These are phyloP conservation scores for Muraenolepis orangiensis DNA, from an alignment of 2,797 vertebrate genomes.

Conservation along the genomic window DNA sequence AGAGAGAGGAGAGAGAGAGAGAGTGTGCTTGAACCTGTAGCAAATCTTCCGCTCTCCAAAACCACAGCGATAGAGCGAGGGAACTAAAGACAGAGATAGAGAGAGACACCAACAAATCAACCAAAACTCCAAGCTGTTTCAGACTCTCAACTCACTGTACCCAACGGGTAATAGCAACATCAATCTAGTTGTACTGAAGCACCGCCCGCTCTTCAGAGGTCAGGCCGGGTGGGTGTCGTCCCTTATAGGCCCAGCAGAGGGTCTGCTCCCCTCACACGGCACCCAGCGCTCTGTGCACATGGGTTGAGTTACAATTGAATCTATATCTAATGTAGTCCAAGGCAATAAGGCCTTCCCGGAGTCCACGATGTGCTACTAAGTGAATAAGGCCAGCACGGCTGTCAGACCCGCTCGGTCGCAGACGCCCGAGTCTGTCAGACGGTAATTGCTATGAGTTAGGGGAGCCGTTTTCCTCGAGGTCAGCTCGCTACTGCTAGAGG, in stretches of 20 bases:
- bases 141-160: background rate
- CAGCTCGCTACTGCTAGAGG: background rate
- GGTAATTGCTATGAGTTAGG: conserved; percentile 59
- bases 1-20: too few relatives aligned
- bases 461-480: conserved; percentile 39
- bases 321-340: background rate
- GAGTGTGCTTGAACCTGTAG: too few relatives aligned
- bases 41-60: too few relatives aligned
- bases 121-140: background rate
- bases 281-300: too few relatives aligned
- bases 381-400: conserved; percentile 9
- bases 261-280: too few relatives aligned
- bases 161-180: background rate
- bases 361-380: background rate
- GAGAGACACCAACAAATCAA: background rate
- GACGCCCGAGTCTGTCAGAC: conserved; percentile 54
- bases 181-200: background rate
- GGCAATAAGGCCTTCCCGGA: background rate
- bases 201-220: background rate
- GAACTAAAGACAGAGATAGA: background rate
- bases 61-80: too few relatives aligned
- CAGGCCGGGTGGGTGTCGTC: too few relatives aligned
- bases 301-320: background rate
- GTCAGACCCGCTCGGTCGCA: conserved; percentile 33
- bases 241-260: background rate